phyloP scores from a whole-genome alignment of 2,888 invertebrate genomes.

The Drosophila birchii region DNA sequence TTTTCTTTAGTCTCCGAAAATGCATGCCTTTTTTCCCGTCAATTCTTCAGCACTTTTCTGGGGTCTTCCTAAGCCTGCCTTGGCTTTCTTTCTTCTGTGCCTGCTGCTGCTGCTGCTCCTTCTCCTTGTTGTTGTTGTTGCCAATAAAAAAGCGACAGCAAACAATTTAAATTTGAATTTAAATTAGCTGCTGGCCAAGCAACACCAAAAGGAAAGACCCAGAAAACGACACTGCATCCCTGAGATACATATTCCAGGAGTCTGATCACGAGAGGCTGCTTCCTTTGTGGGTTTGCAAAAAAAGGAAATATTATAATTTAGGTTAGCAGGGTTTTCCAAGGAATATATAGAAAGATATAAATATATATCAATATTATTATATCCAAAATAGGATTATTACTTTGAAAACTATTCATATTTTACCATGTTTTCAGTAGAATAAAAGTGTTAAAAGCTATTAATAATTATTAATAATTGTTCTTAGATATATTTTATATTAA shows the following conservation, averaged over 20 bases:
- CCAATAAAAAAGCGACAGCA: conserved; percentile 65
- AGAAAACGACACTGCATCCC: neutral
- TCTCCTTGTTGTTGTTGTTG: conserved; percentile 27
- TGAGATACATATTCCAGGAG: neutral
- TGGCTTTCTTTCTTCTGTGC: conserved; percentile 8
- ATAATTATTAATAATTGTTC: no score
- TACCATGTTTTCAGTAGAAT: no score
- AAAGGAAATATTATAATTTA: neutral
- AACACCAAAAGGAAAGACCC: conserved; percentile 32
- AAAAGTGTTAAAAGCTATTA: no score
- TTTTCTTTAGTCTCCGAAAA: neutral
- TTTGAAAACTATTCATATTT: no score
- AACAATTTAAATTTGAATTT: conserved; percentile 79
- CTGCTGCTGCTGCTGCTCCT: conserved; percentile 1
- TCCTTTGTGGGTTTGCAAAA: neutral
- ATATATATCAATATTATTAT: neutral
- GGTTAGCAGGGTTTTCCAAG: neutral
- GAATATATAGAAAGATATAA: neutral
- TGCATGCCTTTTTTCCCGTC: conserved; percentile 12
- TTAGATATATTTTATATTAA: neutral
- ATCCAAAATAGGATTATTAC: no score
- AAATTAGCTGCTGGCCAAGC: conserved; percentile 71
- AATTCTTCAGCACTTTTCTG: conserved; percentile 25
- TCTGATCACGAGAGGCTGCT: neutral
- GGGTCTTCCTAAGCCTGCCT: neutral